phyloP scores from a whole-genome alignment of 2,797 vertebrate genomes.

The Rhabdophis nuchalis region DNA sequence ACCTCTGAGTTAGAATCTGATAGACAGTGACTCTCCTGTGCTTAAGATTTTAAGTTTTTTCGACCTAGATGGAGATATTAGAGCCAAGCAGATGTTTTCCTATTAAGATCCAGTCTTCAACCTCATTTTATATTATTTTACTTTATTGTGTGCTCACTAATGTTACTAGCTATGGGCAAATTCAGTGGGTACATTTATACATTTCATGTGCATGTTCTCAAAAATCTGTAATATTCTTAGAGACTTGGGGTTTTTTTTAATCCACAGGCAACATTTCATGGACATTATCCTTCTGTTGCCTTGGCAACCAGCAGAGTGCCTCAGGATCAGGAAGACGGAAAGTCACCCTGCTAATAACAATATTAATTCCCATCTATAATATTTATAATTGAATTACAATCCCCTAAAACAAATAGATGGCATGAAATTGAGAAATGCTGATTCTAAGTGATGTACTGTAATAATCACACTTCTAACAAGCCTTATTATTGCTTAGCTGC shows the following conservation, averaged over 20 bases:
- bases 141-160: not conserved
- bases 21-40: not conserved
- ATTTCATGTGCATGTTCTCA: not conserved
- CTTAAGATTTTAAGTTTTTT: not conserved
- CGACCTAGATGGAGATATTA: not conserved
- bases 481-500: slow-evolving; percentile 52
- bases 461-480: slow-evolving; percentile 38
- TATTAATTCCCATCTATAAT: slow-evolving; percentile 44
- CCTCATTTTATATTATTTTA: not conserved
- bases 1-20: not conserved
- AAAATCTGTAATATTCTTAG: not conserved
- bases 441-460: slow-evolving; percentile 29
- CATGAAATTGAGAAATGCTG: slow-evolving; percentile 50
- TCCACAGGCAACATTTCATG: slow-evolving; percentile 14
- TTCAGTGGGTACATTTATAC: not conserved
- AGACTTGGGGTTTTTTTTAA: not conserved
- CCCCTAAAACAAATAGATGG: slow-evolving; percentile 43
- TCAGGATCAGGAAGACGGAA: slow-evolving; percentile 14
- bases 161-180: not conserved
- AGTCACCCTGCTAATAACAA: slow-evolving; percentile 26
- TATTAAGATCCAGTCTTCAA: not conserved
- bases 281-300: slow-evolving; percentile 1
- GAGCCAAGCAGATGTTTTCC: not conserved
- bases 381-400: slow-evolving; percentile 34
- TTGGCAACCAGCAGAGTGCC: slow-evolving; percentile 2